Evolutionary conservation across 2,888 invertebrate genomes (phyloP).

Genomic region (Bellardia bayeri): DNA sequence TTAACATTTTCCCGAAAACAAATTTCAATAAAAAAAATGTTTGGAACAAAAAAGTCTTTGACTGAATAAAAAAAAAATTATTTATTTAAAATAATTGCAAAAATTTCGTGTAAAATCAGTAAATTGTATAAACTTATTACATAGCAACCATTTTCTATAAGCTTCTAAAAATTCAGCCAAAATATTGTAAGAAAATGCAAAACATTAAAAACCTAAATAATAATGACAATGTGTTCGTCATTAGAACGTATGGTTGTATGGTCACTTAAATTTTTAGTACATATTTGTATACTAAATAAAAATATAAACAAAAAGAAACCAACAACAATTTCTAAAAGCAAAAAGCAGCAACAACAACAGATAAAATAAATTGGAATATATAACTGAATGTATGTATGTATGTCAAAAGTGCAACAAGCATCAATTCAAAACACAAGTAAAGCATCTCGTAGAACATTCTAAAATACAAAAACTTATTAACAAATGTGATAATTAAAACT

Average conservation of each 20-base stretch:
- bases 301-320: slow-evolving; percentile 19
- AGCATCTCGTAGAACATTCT: background rate
- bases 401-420: slow-evolving; percentile 46
- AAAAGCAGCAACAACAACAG: background rate
- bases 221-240: slow-evolving; percentile 20
- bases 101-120: too few relatives aligned
- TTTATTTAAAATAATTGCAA: too few relatives aligned
- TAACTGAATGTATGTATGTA: slow-evolving; percentile 1
- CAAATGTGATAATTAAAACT: background rate
- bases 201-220: background rate
- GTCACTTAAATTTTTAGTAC: slow-evolving; percentile 5
- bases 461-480: background rate
- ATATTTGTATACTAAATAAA: slow-evolving; percentile 21
- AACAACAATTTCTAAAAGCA: background rate
- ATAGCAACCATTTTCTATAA: too few relatives aligned
- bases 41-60: too few relatives aligned
- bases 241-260: background rate
- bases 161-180: background rate
- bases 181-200: background rate
- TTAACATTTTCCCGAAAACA: background rate
- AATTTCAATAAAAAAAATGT: too few relatives aligned
- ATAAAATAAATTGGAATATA: background rate
- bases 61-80: too few relatives aligned
- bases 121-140: too few relatives aligned
- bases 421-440: too few relatives aligned